Base-by-base conservation (phyloP, 2,797 vertebrate species). In the Trachops cirrhosus region DNA sequence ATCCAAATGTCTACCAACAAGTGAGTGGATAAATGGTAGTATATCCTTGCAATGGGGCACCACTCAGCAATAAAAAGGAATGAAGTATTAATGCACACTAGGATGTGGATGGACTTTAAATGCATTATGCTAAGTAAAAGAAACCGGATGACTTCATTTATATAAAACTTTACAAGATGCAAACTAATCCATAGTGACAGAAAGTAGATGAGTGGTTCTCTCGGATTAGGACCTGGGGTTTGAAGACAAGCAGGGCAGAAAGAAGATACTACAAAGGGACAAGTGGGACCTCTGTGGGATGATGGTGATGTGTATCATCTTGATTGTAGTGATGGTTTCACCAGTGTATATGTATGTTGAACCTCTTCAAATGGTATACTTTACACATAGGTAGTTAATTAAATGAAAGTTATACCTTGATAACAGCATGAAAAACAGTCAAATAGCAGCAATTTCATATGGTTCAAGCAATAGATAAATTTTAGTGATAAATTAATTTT, bases 401-500 rank as follows among this genome's bases (percentile, higher is more conserved):
- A 3, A 9, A 11, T 77, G 87, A 71, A 19, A 71, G 2, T 9
- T 68, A 15, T 7, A 39, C 21, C 78, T 83, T 21, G 29, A 18
- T 34, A 48, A 73, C 80, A n/a, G 14, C 71, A 0, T 73, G 21
- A 62, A 89, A 91, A 86, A 52, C 24, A 29, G 50, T 46, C 0
- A 1, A 74, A 73, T 12, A 50, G 32, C 44, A 90, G 8, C 71
- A 39, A 6, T 86, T 85, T 85, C 50, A 3, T 87, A 3, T 64
- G 37, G 32, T 68, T 92, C 41, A 22, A 16, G 32, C 62, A 1
- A 52, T 22, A 91, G 57, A 39, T 39, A 89, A 37, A 52, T 93
- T 71, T 96, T 34, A 68, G 77, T 48, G 84, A 48, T 70, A 37
- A 88, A 71, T 68, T 71, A 37, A 78, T 22, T 74, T 93, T 83